Base-by-base conservation (phyloP, 1,140 invertebrate genomes). In the Tetraneura akinire region DNA sequence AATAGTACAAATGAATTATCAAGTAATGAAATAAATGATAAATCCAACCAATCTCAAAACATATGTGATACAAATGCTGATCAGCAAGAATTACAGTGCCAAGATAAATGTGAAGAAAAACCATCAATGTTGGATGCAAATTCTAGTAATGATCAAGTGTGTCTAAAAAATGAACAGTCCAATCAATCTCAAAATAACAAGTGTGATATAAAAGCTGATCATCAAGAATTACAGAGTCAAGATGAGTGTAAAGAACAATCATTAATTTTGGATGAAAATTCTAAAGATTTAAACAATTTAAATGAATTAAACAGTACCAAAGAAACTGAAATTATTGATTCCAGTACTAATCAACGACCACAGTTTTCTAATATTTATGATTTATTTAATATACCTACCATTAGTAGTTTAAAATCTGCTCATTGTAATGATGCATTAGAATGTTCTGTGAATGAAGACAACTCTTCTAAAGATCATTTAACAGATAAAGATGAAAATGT, bases 321-420 rank as follows among this genome's bases (percentile, higher is more conserved):
- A 26, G 45, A 29, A 11, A 26, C 13, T 62, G 18, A 78, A 45
- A 47, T 18, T 8, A 8, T 37, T 8, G 14, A 57, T 60, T 16
- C 18, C 42, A 76, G 45, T 29, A 26, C 21, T 62, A 60, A 55
- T 47, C 32, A 78, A 37, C 21, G 5, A 42, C 37, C 18, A 29
- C 53, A 37, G 10, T 78, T 60, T 5, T 47, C 74, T 0, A 1
- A 78, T 47, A 47, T 78, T 29, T 78, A 23, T 62, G 57, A 60
- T 62, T 78, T 78, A 62, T 78, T 78, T 62, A 21, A 78, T 62
- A 14, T 78, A 78, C 74, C 74, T 26, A 37, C 62, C 9, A 42
- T 78, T 8, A 62, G 74, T 47, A 14, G 18, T 26, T 45, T 78
- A 45, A 78, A 62, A 21, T 13, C 74, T 1, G 1, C 32, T 21